Evolutionary conservation across 2,797 vertebrate species (phyloP).

Genomic region (Enteromius fasciolatus): DNA sequence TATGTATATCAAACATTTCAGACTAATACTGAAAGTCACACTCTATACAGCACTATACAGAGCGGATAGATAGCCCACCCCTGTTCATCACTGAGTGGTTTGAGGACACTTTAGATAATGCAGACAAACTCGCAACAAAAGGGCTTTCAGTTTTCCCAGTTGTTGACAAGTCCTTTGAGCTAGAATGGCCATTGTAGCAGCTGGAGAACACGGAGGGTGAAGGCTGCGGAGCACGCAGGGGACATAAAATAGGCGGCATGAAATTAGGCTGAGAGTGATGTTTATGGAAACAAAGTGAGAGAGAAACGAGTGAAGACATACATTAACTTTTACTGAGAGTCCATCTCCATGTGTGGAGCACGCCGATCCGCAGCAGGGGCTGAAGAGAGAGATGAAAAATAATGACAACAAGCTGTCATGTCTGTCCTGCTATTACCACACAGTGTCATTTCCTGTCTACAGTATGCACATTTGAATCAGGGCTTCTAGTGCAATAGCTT

Average conservation of each 20-base stretch:
- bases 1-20: conserved; percentile 30
- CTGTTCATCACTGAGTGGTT: conserved; percentile 26
- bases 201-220: conserved; percentile 40
- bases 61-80: conserved; percentile 3
- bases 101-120: conserved; percentile 59
- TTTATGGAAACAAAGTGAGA: conserved; percentile 47
- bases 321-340: conserved; percentile 45
- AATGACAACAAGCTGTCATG: conserved; percentile 48
- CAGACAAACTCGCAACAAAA: conserved; percentile 54
- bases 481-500: conserved; percentile 40
- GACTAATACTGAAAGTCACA: conserved; percentile 38
- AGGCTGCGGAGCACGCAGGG: conserved; percentile 21
- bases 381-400: conserved; percentile 49
- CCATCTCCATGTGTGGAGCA: conserved; percentile 20
- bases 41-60: conserved; percentile 8
- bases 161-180: conserved; percentile 56
- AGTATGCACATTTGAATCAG: conserved; percentile 30
- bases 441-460: conserved; percentile 35
- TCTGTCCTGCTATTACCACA: conserved; percentile 46
- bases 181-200: conserved; percentile 45
- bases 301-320: conserved; percentile 27
- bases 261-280: conserved; percentile 54
- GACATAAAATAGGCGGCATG: conserved; percentile 31
- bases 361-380: conserved; percentile 34
- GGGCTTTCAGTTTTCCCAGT: conserved; percentile 44